Percentiles rank a stretch among this genome's conserved stretches.
phyloP scores from a whole-genome alignment of 2,113 vertebrate species.

The Rana temporaria region DNA sequence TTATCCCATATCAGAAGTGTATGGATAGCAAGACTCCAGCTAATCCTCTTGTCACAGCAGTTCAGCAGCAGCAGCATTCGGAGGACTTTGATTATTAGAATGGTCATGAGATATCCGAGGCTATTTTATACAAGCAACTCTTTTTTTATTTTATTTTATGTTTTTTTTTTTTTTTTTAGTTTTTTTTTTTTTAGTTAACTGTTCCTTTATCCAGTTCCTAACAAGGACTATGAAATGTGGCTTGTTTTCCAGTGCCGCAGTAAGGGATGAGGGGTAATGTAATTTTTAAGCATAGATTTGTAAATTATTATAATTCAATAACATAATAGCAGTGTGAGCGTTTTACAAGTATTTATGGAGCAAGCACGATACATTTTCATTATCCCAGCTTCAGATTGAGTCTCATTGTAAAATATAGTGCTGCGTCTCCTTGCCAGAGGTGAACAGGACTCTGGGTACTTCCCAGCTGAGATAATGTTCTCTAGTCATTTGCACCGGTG shows the following conservation, averaged over 20 bases:
- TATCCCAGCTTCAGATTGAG: neutral
- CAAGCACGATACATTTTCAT: conserved; percentile 18
- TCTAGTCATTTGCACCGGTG: too few species aligned
- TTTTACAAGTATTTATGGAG: conserved; percentile 32
- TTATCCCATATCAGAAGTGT: too few species aligned
- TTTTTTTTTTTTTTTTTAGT: too few species aligned
- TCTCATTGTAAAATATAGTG: conserved; percentile 10
- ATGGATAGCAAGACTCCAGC: too few species aligned
- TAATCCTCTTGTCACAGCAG: too few species aligned
- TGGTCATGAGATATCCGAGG: too few species aligned
- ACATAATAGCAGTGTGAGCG: conserved; percentile 25
- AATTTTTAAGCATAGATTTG: conserved; percentile 32
- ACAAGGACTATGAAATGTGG: neutral
- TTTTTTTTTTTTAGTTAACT: neutral
- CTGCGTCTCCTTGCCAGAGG: neutral
- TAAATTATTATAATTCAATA: conserved; percentile 51
- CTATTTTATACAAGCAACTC: neutral
- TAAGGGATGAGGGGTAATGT: neutral
- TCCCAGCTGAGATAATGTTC: neutral
- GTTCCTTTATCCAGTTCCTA: conserved; percentile 2
- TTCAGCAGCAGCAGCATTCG: too few species aligned
- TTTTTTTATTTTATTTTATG: too few species aligned
- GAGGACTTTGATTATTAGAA: too few species aligned
- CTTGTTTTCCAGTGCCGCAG: neutral
- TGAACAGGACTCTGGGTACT: neutral